These are phyloP conservation scores for Melanogrammus aeglefinus DNA, from an alignment of 2,797 vertebrate species.

Conservation along the genomic window DNA sequence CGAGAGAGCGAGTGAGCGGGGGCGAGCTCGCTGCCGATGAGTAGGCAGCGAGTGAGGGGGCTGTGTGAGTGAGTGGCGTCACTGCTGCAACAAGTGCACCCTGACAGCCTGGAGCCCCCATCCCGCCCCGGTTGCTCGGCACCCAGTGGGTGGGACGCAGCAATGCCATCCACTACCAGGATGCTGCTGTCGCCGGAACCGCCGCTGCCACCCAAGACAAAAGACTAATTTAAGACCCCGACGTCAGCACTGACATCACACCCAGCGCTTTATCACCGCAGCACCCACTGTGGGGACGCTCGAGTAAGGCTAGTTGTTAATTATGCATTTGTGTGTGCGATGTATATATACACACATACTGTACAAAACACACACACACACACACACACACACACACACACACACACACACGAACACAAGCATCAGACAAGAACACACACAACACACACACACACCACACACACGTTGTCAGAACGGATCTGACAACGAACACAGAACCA, in stretches of 20 bases:
- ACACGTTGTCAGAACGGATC: neutral
- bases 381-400: too few relatives aligned
- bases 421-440: too few relatives aligned
- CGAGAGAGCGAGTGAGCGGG: neutral
- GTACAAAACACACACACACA: too few relatives aligned
- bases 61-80: slow-evolving; percentile 33
- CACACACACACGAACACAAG: too few relatives aligned
- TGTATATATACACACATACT: too few relatives aligned
- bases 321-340: neutral
- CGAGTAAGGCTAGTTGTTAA: neutral
- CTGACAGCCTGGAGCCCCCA: neutral
- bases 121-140: neutral
- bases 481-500: neutral
- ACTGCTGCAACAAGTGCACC: slow-evolving; percentile 46
- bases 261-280: neutral
- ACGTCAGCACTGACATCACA: neutral
- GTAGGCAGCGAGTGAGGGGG: slow-evolving; percentile 27
- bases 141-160: slow-evolving; percentile 27
- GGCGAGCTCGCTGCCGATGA: slow-evolving; percentile 40
- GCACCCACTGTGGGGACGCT: neutral
- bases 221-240: neutral
- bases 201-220: neutral
- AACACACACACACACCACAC: too few relatives aligned
- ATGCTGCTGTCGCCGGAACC: slow-evolving; percentile 10
- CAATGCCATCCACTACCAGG: slow-evolving; percentile 24